phyloP scores from a whole-genome alignment of 2,797 vertebrate genomes.

The Spizella passerina region DNA sequence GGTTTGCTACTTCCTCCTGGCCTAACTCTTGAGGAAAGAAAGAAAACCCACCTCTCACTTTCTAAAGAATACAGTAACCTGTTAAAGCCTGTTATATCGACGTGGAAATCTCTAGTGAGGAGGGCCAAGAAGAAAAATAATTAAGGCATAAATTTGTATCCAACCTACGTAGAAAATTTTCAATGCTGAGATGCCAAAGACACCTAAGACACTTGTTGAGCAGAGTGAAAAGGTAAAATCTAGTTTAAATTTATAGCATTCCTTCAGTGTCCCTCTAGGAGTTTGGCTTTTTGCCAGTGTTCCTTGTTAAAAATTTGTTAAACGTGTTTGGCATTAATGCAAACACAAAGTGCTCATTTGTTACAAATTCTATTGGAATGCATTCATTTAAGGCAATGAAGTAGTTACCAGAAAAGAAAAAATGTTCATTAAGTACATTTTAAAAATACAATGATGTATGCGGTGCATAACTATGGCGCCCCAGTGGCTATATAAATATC shows the following conservation, averaged over 20 bases:
- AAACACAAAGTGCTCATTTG: slow-evolving; percentile 94
- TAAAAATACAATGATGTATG: slow-evolving; percentile 92
- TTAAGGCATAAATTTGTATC: slow-evolving; percentile 44
- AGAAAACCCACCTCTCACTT: not conserved
- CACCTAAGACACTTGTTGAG: slow-evolving; percentile 80
- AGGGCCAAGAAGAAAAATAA: slow-evolving; percentile 61
- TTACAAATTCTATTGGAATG: slow-evolving; percentile 89
- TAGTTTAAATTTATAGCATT: slow-evolving; percentile 84
- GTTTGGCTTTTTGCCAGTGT: slow-evolving; percentile 83
- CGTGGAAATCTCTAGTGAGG: slow-evolving; percentile 28
- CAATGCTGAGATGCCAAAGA: slow-evolving; percentile 70
- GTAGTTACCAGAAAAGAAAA: slow-evolving; percentile 87
- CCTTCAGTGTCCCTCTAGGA: slow-evolving; percentile 83
- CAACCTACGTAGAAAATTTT: slow-evolving; percentile 46
- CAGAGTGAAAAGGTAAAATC: slow-evolving; percentile 81
- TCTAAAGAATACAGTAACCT: not conserved
- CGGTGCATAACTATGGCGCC: slow-evolving; percentile 84
- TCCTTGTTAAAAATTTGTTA: slow-evolving; percentile 90
- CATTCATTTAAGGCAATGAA: slow-evolving; percentile 87
- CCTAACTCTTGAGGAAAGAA: not conserved
- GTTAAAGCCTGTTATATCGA: not conserved
- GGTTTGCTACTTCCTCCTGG: not conserved
- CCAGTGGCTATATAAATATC: slow-evolving; percentile 90
- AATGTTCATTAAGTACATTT: slow-evolving; percentile 85
- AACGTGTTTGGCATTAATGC: slow-evolving; percentile 90